Percentiles rank a stretch among this genome's conserved stretches.
phyloP scores from a whole-genome alignment of 2,113 vertebrate species.

The Sorex araneus region DNA sequence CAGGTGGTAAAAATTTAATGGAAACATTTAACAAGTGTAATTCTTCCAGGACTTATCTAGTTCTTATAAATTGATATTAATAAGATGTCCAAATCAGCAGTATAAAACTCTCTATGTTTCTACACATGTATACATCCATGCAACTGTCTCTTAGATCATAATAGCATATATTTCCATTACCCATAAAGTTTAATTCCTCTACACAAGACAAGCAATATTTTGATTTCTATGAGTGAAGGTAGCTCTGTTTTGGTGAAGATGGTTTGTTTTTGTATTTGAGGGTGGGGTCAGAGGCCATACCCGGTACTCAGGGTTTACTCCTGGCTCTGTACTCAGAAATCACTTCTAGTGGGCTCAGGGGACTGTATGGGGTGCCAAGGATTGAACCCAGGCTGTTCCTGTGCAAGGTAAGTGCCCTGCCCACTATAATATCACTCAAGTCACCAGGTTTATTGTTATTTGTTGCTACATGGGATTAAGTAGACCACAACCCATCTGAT shows the following conservation, averaged over 20 bases:
- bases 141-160: conserved; percentile 43
- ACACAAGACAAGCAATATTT: neutral
- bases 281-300: too few relatives aligned
- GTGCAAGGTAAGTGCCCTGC: too few relatives aligned
- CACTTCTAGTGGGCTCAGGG: too few relatives aligned
- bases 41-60: conserved; percentile 39
- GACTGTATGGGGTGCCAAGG: too few relatives aligned
- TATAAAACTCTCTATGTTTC: conserved; percentile 17
- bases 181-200: neutral
- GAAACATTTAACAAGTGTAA: conserved; percentile 36
- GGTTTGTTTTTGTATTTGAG: too few relatives aligned
- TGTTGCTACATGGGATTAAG: neutral
- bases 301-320: too few relatives aligned
- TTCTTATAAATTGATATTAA: conserved; percentile 34
- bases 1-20: conserved; percentile 22
- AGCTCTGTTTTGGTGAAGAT: too few relatives aligned
- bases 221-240: neutral
- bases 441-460: conserved; percentile 18
- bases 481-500: neutral
- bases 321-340: too few relatives aligned
- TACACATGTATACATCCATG: conserved; percentile 10
- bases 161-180: neutral
- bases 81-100: conserved; percentile 36
- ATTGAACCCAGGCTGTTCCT: too few relatives aligned
- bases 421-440: too few relatives aligned